These are phyloP conservation scores for Keiferia lycopersicella DNA, from an alignment of 2,888 invertebrate species.

Conservation along the genomic window DNA sequence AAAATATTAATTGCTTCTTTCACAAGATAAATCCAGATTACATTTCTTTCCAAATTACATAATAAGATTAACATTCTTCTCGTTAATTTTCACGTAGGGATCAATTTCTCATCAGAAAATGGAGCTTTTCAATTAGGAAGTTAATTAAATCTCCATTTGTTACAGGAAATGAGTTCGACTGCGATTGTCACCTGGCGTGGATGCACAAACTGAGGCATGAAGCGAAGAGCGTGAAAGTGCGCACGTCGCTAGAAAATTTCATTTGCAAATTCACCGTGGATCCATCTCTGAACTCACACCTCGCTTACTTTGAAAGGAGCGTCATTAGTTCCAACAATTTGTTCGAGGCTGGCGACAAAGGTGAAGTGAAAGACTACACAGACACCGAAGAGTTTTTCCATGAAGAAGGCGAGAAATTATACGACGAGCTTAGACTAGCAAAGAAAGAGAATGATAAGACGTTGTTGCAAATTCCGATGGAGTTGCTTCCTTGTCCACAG, in stretches of 20 bases:
- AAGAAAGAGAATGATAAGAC: slow-evolving; percentile 69
- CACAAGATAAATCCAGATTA: too few relatives aligned
- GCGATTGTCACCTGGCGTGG: slow-evolving; percentile 92
- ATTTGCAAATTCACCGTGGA: slow-evolving; percentile 84
- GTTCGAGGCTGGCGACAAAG: slow-evolving; percentile 62
- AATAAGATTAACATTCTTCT: too few relatives aligned
- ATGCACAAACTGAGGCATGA: slow-evolving; percentile 89
- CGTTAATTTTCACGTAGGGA: slow-evolving; percentile 36
- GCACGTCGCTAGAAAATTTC: slow-evolving; percentile 86
- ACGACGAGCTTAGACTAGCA: slow-evolving; percentile 65
- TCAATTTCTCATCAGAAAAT: slow-evolving; percentile 44
- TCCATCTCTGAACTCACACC: slow-evolving; percentile 64
- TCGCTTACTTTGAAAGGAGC: slow-evolving; percentile 68
- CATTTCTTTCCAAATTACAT: too few relatives aligned
- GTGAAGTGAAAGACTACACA: slow-evolving; percentile 61
- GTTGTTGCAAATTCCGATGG: slow-evolving; percentile 80
- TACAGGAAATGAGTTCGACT: slow-evolving; percentile 91
- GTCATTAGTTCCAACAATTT: slow-evolving; percentile 65
- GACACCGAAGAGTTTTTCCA: slow-evolving; percentile 67
- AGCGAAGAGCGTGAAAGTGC: slow-evolving; percentile 86
- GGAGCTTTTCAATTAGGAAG: slow-evolving; percentile 50
- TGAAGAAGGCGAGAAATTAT: slow-evolving; percentile 67
- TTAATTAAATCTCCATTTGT: slow-evolving; percentile 62
- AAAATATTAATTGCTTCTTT: too few relatives aligned
- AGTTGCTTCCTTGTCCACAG: slow-evolving; percentile 82